Base-by-base conservation (phyloP, 2,113 vertebrate species). In the Corythoichthys haematopterus region DNA sequence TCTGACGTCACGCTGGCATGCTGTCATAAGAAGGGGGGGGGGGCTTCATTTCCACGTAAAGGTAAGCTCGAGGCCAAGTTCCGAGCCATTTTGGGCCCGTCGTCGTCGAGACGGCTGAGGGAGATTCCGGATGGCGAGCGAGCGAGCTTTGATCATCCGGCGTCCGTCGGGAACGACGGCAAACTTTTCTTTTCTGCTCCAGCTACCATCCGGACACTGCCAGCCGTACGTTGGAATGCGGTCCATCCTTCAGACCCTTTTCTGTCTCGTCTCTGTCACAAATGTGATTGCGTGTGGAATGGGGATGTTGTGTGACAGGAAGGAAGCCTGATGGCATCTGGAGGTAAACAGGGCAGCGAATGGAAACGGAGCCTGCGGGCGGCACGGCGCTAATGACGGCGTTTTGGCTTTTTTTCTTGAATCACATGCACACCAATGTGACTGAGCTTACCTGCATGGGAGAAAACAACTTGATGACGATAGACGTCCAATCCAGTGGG, bases 301-400 rank as follows among this genome's bases (percentile, higher is more conserved):
- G 9, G 50, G 5, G 11, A 69, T 28, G 40, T 11, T 20, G 16
- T 5, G 11, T 76, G 71, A 77, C 59, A 85, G 87, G 89, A 91
- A 90, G 89, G 89, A 89, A 87, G 82, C 57, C 64, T 76, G 84
- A 88, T 91, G 85, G 80, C 85, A 87, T 88, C 82, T 87, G 71
- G 65, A 75, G 82, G 83, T 89, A 83, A 88, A 89, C 84, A 80
- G 66, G 79, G 78, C 74, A 70, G 81, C 68, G 9, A 78, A 68
- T 79, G 86, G 85, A 89, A 85, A 88, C 77, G 74, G 84, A 85
- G 84, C 85, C 80, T 62, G 59, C 16, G 78, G 82, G 80, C 75
- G 69, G 69, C 69, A 15, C 65, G 16, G 33, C 80, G 53, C 28
- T 7, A 40, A 36, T 6, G 15, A 36, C 51, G 8, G 36, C 12